Evolutionary conservation across 2,113 vertebrate genomes (phyloP), one percentile per base, ranked within the genome.

Genomic region (Promerops cafer): DNA sequence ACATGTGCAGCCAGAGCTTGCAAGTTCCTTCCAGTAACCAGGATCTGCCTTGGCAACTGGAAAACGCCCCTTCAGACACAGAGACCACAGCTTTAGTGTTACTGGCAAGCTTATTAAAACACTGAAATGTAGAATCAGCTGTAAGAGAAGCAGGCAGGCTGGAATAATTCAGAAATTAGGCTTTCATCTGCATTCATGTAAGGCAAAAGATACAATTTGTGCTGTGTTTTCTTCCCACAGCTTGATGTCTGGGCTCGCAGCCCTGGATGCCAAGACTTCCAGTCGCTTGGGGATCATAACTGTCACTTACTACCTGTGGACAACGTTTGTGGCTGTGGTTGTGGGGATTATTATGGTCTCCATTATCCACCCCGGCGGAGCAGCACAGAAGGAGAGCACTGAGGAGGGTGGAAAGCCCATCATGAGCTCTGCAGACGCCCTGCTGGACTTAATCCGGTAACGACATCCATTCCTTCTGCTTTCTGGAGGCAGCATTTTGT

Each of bases 331-430:
- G 81, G 99, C 99, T 2, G 99, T 99, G 57, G 93, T 99, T 24
- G 99, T 99, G 97, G 99, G 99, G 71, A 99, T 99, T 84, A 83
- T 99, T 97, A 99, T 99, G 99, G 99, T 99, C 18, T 99, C 98
- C 96, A 98, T 99, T 95, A 99, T 99, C 96, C 99, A 99, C 91
- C 99, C 99, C 0, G 99, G 99, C 1, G 98, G 99, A 24, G 99
- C 98, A 0, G 99, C 99, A 37, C 99, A 99, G 98, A 99, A 99
- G 94, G 99, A 99, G 96, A 98, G 93, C 49, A 98, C 98, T 0
- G 99, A 98, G 50, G 99, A 99, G 40, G 98, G 98, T 1, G 98
- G 99, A 79, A 99, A 99, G 93, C 99, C 99, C 23, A 98, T 99
- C 95, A 99, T 99, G 98, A 99, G 99, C 97, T 99, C 99, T 16